Percentiles rank a stretch among this genome's conserved stretches.
Evolutionary conservation across 2,888 invertebrate species (phyloP).

Genomic region (Agapostemon virescens): DNA sequence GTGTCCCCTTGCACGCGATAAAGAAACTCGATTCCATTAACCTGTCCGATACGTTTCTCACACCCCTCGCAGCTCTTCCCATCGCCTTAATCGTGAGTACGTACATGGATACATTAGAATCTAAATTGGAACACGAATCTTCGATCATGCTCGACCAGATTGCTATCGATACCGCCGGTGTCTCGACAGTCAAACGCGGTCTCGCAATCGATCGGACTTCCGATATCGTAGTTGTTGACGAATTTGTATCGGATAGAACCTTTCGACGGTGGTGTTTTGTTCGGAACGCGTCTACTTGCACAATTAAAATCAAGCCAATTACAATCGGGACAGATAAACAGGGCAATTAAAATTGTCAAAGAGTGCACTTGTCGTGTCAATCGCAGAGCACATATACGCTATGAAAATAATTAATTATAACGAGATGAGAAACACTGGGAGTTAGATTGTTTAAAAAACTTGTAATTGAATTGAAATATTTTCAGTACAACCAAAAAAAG

Average conservation of each 20-base stretch:
- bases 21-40: slow-evolving; percentile 10
- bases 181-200: neutral
- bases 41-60: slow-evolving; percentile 31
- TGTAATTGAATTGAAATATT: too few relatives aligned
- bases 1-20: neutral
- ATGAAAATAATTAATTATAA: neutral
- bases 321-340: neutral
- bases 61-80: too few relatives aligned
- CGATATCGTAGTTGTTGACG: neutral
- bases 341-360: neutral
- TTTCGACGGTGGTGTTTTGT: neutral
- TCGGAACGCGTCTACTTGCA: too few relatives aligned
- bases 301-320: neutral
- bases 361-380: neutral
- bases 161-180: slow-evolving; percentile 20
- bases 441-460: neutral
- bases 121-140: slow-evolving; percentile 45
- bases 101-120: slow-evolving; percentile 34
- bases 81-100: neutral
- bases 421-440: neutral
- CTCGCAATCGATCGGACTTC: slow-evolving; percentile 10
- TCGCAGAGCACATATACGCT: neutral
- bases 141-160: slow-evolving; percentile 40
- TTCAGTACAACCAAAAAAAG: neutral
- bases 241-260: neutral